Base-by-base conservation (phyloP, 2,113 vertebrate genomes). In the Mionectes macconnelli region DNA sequence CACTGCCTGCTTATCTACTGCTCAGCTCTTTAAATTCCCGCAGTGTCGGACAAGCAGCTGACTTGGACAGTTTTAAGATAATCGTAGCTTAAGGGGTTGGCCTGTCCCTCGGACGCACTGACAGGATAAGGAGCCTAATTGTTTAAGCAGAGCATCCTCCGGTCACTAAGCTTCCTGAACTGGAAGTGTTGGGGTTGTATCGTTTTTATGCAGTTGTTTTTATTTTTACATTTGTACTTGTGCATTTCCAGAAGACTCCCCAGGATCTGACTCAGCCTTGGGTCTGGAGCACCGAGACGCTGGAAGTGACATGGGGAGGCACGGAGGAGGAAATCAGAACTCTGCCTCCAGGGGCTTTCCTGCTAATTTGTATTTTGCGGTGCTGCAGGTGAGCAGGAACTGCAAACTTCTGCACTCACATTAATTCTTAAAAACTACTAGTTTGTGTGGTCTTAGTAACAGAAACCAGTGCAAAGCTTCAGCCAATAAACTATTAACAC, bases 51-150 rank as follows among this genome's bases (percentile, higher is more conserved):
- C 45, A 44, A 93, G 59, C 67, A 52, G 39, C 62, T 62, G 89
- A 42, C 57, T 87, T 35, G 49, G 85, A 66, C 86, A 75, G 79
- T 53, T 89, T 84, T 63, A 68, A 75, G 75, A 95, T 97, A 89
- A 97, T 33, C 30, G 4, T 8, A 69, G 84, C 90, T 97, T 97
- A 96, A 78, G 72, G 1, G 0, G 35, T 3, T 75, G 47, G 87
- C 31, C 56, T 60, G 47, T n/a, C 84, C 74, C 73, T 60, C 83
- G 83, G 92, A 88, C 56, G 37, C 10, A 69, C 90, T 73, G 89
- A 96, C 3, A 45, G 91, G 88, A 93, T 97, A 96, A 97, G 83
- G 73, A 93, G 93, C 87, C 94, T 84, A 96, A 85, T 20, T 52
- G 56, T 39, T 84, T 87, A 87, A 69, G 69, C 55, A 52, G 52